Evolutionary conservation across 2,888 invertebrate species (phyloP).

Genomic region (Eupithecia centaureata): DNA sequence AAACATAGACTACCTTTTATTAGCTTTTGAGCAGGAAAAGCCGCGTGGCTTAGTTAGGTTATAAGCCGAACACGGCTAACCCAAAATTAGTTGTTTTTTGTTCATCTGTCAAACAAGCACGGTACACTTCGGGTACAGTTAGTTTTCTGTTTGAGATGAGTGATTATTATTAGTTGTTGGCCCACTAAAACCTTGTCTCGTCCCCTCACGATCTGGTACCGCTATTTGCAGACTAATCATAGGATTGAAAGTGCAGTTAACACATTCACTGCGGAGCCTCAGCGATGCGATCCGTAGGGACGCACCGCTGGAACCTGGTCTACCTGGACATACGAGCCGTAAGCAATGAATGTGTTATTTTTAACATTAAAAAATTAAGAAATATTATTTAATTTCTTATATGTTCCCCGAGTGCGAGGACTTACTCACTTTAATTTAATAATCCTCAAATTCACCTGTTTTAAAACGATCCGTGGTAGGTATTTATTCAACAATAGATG

Average conservation of each 20-base stretch:
- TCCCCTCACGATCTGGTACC: conserved; percentile 63
- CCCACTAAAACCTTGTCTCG: conserved; percentile 76
- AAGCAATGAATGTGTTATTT: too few species aligned
- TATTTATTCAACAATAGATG: conserved; percentile 1
- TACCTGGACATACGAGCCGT: too few species aligned
- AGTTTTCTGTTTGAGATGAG: conserved; percentile 61
- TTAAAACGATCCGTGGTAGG: background rate
- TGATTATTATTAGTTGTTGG: conserved; percentile 59
- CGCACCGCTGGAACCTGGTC: too few species aligned
- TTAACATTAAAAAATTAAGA: too few species aligned
- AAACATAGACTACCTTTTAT: too few species aligned
- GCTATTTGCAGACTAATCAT: conserved; percentile 55
- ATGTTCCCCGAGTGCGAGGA: too few species aligned
- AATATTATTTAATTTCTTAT: too few species aligned
- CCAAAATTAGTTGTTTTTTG: conserved; percentile 46
- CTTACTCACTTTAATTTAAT: too few species aligned
- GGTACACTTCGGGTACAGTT: conserved; percentile 67
- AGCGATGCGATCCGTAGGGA: too few species aligned
- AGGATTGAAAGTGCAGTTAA: conserved; percentile 39
- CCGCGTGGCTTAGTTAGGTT: conserved; percentile 19
- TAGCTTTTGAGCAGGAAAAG: background rate
- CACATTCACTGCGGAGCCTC: too few species aligned
- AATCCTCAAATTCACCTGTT: background rate
- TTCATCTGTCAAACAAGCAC: conserved; percentile 52
- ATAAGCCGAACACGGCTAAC: conserved; percentile 35